Evolutionary conservation across 2,888 invertebrate genomes (phyloP), one percentile per base, ranked within the genome.

Genomic region (Priocnemis perturbator): DNA sequence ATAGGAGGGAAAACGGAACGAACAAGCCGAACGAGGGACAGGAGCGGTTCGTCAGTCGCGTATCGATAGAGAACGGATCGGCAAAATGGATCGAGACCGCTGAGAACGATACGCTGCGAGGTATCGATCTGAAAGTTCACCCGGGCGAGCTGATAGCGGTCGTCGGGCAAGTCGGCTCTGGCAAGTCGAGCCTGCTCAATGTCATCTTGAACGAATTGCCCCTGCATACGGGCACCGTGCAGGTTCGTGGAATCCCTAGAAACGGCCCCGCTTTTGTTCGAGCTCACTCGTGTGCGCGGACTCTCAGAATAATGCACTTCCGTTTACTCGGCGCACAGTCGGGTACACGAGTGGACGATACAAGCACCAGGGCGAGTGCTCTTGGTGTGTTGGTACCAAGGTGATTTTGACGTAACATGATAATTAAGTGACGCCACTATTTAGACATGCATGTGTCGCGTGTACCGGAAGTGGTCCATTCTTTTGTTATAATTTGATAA

Each of bases 141-240:
- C 89, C 90, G 0, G 91, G 92, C 9, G 83, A 90, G 70, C 78
- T 90, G 37, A 90, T 92, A 60, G 95, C 95, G 7, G 92, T 94
- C 21, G 93, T 94, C 73, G 94, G 94, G 0, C 93, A 93, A 59
- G 94, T 94, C 4, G 94, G 94, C 9, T 91, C 93, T 0, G 94
- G 94, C 50, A 94, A 94, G 71, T 91, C 91, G 0, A 92, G 92
- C 0, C 85, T 94, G 17, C 87, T 94, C 9, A 92, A 94, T 82
- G 92, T 93, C 14, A 88, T 96, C 53, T 89, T 97, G 17, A 93
- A 93, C 60, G 97, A 98, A 89, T 89, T 97, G 56, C 94, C 95
- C 1, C 86, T 95, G 2, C 83, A 87, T n/a, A 87, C 91, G 1
- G 97, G 97, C 9, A 90, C 89, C 0, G 88, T 96, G 11, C 90